Evolutionary conservation across 2,797 vertebrate genomes (phyloP).

Genomic region (Neosilurus hyrtlii): DNA sequence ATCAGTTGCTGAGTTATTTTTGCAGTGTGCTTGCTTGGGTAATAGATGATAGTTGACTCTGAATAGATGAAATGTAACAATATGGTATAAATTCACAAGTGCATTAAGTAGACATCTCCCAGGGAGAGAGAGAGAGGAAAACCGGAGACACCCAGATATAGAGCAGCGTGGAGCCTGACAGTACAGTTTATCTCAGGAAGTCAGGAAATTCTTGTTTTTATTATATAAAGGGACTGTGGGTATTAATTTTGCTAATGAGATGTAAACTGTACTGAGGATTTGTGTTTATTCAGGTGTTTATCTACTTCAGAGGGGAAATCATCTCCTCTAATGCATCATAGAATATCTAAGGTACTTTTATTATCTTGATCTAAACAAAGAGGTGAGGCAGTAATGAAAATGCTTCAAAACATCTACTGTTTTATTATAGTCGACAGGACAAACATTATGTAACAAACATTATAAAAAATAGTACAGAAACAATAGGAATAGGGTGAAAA

Average conservation of each 20-base stretch:
- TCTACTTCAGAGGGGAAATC: not conserved
- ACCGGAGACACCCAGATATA: not conserved
- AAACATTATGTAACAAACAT: no score
- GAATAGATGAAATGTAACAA: not conserved
- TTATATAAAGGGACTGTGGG: not conserved
- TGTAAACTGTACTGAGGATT: not conserved
- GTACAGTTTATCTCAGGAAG: not conserved
- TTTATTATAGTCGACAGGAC: no score
- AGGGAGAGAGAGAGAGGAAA: not conserved
- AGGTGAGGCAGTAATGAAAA: not conserved
- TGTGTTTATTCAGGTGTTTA: not conserved
- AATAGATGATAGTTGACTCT: not conserved
- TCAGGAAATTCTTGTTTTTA: not conserved
- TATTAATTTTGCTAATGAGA: not conserved
- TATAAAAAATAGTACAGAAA: no score
- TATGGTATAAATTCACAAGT: not conserved
- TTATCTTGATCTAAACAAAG: not conserved
- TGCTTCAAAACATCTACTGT: no score
- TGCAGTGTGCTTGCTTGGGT: not conserved
- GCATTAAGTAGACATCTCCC: not conserved
- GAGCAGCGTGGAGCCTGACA: no score
- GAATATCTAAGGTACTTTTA: not conserved
- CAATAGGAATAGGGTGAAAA: no score
- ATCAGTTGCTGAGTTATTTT: not conserved
- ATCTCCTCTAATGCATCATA: not conserved